phyloP scores from a whole-genome alignment of 2,888 invertebrate species.

The Deroplatys truncata region DNA sequence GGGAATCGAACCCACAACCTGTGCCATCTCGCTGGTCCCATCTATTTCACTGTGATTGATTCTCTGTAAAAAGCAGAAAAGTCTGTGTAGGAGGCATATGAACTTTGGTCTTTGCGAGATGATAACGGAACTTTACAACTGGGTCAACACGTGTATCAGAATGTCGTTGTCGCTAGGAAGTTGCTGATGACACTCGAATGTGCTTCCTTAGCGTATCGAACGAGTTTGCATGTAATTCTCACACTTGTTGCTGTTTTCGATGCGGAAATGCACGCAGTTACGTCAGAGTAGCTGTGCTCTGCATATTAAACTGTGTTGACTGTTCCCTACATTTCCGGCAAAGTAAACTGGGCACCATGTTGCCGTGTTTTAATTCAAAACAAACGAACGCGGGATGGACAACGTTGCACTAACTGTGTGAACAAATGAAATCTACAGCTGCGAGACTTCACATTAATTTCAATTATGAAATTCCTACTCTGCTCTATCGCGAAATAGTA shows the following conservation, averaged over 20 bases:
- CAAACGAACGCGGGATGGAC: neutral
- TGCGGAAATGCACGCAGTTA: neutral
- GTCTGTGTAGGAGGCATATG: too few species aligned
- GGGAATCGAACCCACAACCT: too few species aligned
- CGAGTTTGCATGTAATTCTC: neutral
- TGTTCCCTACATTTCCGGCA: neutral
- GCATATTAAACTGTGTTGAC: neutral
- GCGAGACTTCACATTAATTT: neutral
- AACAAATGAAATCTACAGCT: neutral
- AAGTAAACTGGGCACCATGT: neutral
- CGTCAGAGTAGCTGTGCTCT: neutral
- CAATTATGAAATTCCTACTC: neutral
- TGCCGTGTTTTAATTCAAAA: neutral
- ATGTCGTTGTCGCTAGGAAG: too few species aligned
- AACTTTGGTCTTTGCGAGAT: too few species aligned
- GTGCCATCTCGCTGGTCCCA: rapidly evolving
- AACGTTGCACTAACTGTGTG: neutral
- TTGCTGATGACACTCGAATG: neutral
- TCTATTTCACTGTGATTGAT: too few species aligned
- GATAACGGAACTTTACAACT: too few species aligned
- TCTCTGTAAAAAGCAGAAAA: too few species aligned
- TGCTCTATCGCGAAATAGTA: neutral
- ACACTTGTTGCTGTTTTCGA: neutral
- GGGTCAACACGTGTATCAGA: too few species aligned
- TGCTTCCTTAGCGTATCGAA: neutral